A percentile compares a stretch with the other conserved stretches of the same genome.
These are phyloP conservation scores for Hirtodrosophila cameraria DNA, from an alignment of 2,888 invertebrate genomes.

Conservation along the genomic window DNA sequence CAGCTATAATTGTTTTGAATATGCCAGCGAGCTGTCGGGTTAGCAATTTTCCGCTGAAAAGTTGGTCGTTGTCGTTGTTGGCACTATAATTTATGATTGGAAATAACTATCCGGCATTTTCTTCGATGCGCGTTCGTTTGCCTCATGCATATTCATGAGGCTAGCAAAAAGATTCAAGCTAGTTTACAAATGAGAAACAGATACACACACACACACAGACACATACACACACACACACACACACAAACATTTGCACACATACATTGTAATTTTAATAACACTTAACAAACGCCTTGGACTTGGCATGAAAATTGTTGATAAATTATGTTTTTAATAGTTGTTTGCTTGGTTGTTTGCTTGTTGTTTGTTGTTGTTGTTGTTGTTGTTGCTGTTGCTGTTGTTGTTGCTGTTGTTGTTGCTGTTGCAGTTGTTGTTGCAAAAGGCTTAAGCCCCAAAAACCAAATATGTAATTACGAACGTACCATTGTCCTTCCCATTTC, in stretches of 20 bases:
- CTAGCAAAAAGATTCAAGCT: constrained; percentile 31
- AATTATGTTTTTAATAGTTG: constrained; percentile 68
- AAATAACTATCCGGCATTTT: constrained; percentile 66
- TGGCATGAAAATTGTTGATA: constrained; percentile 76
- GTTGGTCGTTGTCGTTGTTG: constrained; percentile 26
- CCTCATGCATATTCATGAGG: constrained; percentile 68
- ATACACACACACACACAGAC: constrained; percentile 7
- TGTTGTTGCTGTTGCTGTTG: too few relatives aligned
- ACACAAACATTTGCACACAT: too few relatives aligned
- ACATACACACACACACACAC: constrained; percentile 2
- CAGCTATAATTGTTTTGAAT: constrained; percentile 54
- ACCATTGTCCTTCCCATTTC: too few relatives aligned
- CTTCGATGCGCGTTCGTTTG: constrained; percentile 54
- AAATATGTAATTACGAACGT: constrained; percentile 15
- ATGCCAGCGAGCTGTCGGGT: constrained; percentile 32
- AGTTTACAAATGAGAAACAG: constrained; percentile 31
- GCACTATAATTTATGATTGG: constrained; percentile 59
- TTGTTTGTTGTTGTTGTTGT: constrained; percentile 2
- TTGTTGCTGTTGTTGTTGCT: too few relatives aligned
- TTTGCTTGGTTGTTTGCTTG: constrained; percentile 16
- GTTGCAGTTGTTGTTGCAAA: too few relatives aligned
- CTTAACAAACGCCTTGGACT: constrained; percentile 77
- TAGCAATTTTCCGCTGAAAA: constrained; percentile 55
- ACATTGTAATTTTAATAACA: constrained; percentile 75
- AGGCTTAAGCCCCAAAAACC: constrained; percentile 49